Evolutionary conservation across 2,888 invertebrate genomes (phyloP).

Genomic region (Xanthia togata): DNA sequence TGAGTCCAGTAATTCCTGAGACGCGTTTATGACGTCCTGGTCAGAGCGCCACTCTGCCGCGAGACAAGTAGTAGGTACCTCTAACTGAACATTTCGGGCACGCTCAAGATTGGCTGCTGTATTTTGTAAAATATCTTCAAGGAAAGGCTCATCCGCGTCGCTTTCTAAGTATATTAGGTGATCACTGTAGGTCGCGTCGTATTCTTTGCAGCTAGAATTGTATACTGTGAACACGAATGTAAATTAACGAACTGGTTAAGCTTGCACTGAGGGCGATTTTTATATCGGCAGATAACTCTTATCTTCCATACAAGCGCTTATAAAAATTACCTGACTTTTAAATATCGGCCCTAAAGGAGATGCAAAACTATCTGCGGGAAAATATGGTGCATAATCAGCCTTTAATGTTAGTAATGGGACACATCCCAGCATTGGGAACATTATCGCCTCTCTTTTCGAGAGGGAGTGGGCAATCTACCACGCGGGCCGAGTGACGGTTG

Average conservation of each 20-base stretch:
- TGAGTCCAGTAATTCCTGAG: constrained; percentile 1
- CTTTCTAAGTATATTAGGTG: not conserved
- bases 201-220: too few relatives aligned
- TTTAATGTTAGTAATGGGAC: too few relatives aligned
- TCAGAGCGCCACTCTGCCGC: constrained; percentile 20
- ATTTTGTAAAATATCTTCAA: not conserved
- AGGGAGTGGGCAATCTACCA: too few relatives aligned
- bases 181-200: not conserved
- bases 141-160: not conserved
- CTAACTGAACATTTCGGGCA: not conserved
- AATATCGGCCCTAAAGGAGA: not conserved
- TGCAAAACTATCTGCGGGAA: not conserved
- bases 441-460: too few relatives aligned
- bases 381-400: not conserved
- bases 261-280: not conserved
- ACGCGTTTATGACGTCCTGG: constrained; percentile 17
- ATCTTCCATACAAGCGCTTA: not conserved
- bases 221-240: not conserved
- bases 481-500: too few relatives aligned
- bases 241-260: constrained; percentile 2
- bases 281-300: not conserved
- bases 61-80: not conserved
- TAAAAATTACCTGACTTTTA: not conserved
- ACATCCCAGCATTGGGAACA: too few relatives aligned
- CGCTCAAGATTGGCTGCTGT: not conserved